These are phyloP conservation scores for Stictonetta naevosa DNA, from an alignment of 2,113 vertebrate species.

Conservation along the genomic window DNA sequence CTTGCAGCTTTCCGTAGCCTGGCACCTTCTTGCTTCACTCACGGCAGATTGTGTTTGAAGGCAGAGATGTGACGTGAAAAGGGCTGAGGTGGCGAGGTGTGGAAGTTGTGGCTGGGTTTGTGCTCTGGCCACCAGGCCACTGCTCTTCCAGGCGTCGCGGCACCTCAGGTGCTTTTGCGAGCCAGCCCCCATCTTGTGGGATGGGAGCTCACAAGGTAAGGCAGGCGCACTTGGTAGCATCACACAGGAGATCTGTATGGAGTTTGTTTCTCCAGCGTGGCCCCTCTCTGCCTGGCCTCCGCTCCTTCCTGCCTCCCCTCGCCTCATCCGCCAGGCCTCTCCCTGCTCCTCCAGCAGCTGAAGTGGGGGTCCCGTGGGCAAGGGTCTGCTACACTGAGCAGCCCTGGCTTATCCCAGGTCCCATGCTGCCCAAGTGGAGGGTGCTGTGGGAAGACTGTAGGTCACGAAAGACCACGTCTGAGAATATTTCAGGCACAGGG, in stretches of 20 bases:
- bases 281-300: not conserved
- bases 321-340: not conserved
- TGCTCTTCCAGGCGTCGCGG: too few relatives aligned
- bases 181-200: not conserved
- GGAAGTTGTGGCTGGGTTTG: not conserved
- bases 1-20: not conserved
- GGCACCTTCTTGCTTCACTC: not conserved
- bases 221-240: not conserved
- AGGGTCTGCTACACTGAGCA: fast-evolving
- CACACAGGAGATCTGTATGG: not conserved
- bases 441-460: not conserved
- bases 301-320: not conserved
- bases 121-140: not conserved
- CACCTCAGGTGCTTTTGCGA: not conserved
- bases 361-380: not conserved
- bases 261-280: not conserved
- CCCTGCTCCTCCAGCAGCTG: not conserved
- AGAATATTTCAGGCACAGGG: not conserved
- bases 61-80: not conserved
- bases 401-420: not conserved
- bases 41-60: not conserved
- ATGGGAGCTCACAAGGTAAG: not conserved
- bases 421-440: not conserved
- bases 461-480: not conserved
- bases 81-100: not conserved